Conservation (phyloP, 1,140 invertebrate species). For the Drosophila orena region DNA sequence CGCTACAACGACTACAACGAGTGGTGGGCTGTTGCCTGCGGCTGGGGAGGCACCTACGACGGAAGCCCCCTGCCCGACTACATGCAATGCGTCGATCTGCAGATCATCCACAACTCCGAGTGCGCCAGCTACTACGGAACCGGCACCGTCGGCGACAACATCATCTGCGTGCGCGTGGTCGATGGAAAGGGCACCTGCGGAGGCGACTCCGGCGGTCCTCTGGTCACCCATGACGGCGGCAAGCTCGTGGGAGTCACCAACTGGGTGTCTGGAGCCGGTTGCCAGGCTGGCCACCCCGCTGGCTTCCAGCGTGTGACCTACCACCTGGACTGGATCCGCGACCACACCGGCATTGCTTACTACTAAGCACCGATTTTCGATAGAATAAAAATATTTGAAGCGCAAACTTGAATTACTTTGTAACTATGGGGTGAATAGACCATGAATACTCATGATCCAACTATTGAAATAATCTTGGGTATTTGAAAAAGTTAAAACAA, state of each 20-base stretch:
- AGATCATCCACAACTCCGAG: conserved; percentile 44
- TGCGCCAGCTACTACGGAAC: conserved; percentile 26
- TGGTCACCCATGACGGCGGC: conserved; percentile 80
- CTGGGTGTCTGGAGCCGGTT: conserved; percentile 22
- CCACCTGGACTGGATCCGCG: conserved; percentile 42
- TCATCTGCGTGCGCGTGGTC: conserved; percentile 42
- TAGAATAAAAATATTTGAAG: conserved; percentile 14
- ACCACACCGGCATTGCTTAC: conserved; percentile 33
- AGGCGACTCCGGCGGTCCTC: conserved; percentile 86
- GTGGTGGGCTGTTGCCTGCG: conserved; percentile 49
- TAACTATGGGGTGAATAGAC: too few species aligned
- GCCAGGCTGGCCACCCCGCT: conserved; percentile 32
- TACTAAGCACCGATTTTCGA: conserved; percentile 4
- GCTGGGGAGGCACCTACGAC: conserved; percentile 49
- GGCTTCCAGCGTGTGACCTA: conserved; percentile 43
- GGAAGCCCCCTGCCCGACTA: conserved; percentile 39
- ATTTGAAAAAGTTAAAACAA: too few species aligned
- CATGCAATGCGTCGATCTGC: conserved; percentile 36
- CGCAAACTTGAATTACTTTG: background rate
- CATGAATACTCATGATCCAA: too few species aligned
- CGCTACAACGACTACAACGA: conserved; percentile 39
- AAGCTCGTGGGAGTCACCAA: conserved; percentile 85
- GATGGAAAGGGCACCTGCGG: conserved; percentile 55
- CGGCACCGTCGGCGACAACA: conserved; percentile 26
- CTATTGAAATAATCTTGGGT: background rate